These are phyloP conservation scores for Archips crataeganus DNA, from an alignment of 2,888 invertebrate species.

Conservation along the genomic window DNA sequence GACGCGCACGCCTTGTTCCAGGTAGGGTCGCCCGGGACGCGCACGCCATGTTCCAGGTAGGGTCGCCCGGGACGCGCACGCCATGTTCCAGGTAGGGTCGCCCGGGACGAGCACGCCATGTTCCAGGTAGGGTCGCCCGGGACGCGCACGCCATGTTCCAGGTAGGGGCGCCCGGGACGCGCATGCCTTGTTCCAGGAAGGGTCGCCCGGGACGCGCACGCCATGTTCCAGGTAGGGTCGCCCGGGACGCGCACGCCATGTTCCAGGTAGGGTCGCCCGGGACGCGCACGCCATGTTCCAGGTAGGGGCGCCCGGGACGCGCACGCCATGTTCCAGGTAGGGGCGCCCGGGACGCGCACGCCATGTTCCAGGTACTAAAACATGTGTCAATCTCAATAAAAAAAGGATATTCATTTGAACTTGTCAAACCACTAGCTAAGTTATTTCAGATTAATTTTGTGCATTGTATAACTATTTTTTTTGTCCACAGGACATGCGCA, in stretches of 20 bases:
- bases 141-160: background rate
- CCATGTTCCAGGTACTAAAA: background rate
- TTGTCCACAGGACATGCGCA: conserved; percentile 92
- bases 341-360: background rate
- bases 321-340: background rate
- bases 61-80: too few species aligned
- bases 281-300: conserved; percentile 3
- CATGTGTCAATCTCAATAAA: too few species aligned
- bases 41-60: too few species aligned
- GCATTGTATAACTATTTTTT: too few species aligned
- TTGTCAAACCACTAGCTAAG: too few species aligned
- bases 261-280: conserved; percentile 14
- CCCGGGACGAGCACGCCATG: background rate
- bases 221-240: conserved; percentile 76
- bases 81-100: too few species aligned
- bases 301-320: conserved; percentile 12
- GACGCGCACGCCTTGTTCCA: too few species aligned
- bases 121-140: conserved; percentile 26
- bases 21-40: too few species aligned
- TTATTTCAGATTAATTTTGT: too few species aligned
- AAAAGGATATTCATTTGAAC: too few species aligned
- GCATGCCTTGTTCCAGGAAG: conserved; percentile 85
- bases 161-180: conserved; percentile 73
- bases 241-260: conserved; percentile 13
- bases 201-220: conserved; percentile 85